Base-by-base conservation (phyloP, 1,140 invertebrate genomes). In the Nymphalis io region DNA sequence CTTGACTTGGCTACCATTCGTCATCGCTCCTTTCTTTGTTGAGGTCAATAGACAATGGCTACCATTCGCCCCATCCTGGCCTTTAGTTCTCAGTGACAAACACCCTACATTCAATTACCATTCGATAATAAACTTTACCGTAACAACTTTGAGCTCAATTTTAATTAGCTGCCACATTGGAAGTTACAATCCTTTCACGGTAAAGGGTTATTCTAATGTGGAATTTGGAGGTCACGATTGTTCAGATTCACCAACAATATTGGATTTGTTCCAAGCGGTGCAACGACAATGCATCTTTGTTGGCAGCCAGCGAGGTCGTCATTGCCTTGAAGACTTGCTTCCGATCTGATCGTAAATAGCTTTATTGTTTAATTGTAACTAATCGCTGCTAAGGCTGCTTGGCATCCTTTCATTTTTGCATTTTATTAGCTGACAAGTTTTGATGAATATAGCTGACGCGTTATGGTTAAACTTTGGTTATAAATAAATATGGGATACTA, bases 211-310 rank as follows among this genome's bases (percentile, higher is more conserved):
- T 86, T 88, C 85, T 85, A 87, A 89, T 89, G 84, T 79, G 84
- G 85, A 85, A 89, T 89, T 89, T 88, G 85, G 85, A 88, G 85
- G 87, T 83, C 86, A 70, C 76, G 72, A 81, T 83, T 80, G 79
- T 82, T 74, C 68, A 73, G 81, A 72, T 74, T 74, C 71, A 73
- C 70, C 81, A 83, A 85, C 83, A 89, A 85, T 89, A 86, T 89
- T 89, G 87, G 87, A 89, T 86, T 84, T 68, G 82, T 85, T 89
- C 87, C 87, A 89, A 88, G 71, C 73, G 75, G 68, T 76, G 76
- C 75, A 83, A 68, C 77, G 75, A 89, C 87, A 89, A 88, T 89
- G 85, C 84, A 85, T 82, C 80, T 85, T 88, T 88, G 86, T 89
- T 87, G 80, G 78, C 84, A 83, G 73, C 63, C 58, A 62, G 74